phyloP scores from a whole-genome alignment of 2,888 invertebrate species.

The Troides helena region DNA sequence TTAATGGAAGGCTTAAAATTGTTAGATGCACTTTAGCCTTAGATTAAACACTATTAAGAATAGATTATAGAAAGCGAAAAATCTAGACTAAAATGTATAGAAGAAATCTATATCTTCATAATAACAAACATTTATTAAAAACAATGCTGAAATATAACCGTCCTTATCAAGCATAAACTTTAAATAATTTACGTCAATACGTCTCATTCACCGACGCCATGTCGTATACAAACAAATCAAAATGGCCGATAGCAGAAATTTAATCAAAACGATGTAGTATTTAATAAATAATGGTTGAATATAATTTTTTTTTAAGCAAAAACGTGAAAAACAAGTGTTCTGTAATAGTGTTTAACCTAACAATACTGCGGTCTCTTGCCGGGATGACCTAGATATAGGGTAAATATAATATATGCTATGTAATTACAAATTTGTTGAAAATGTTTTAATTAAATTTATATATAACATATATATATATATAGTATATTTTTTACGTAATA shows the following conservation, averaged over 20 bases:
- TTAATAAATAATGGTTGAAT: background rate
- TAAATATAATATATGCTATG: constrained; percentile 24
- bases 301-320: background rate
- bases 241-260: background rate
- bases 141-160: constrained; percentile 18
- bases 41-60: constrained; percentile 23
- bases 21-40: constrained; percentile 21
- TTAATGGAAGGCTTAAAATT: constrained; percentile 27
- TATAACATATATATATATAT: constrained; percentile 1
- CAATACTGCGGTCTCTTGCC: constrained; percentile 16
- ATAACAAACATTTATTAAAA: background rate
- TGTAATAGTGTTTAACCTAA: constrained; percentile 27
- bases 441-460: constrained; percentile 15
- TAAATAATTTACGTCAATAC: background rate
- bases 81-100: background rate
- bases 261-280: background rate
- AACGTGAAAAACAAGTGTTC: background rate
- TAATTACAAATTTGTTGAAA: constrained; percentile 26
- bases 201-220: background rate
- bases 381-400: constrained; percentile 25
- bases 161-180: constrained; percentile 16
- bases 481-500: constrained; percentile 23
- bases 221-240: background rate
- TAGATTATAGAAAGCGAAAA: background rate
- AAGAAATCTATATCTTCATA: background rate